Percentiles rank a stretch among this genome's conserved stretches.
These are phyloP conservation scores for Botia kubotai DNA, from an alignment of 2,797 vertebrate genomes.

Conservation along the genomic window DNA sequence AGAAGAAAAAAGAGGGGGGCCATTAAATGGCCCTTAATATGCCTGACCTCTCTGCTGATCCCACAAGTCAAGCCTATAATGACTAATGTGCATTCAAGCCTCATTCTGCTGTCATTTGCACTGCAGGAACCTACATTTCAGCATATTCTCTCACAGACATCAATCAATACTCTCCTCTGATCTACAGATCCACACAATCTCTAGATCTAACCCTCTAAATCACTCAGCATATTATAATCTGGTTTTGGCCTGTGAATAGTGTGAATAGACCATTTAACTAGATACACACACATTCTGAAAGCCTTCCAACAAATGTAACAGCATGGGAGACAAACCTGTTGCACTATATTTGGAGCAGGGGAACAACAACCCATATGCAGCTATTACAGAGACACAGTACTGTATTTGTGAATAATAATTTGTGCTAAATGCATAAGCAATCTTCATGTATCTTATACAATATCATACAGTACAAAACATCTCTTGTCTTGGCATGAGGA, in stretches of 20 bases:
- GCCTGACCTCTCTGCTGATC: constrained; percentile 46
- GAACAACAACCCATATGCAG: neutral
- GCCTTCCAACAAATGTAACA: neutral
- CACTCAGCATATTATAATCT: neutral
- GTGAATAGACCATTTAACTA: neutral
- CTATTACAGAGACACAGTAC: neutral
- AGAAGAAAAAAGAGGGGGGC: neutral
- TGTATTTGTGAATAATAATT: neutral
- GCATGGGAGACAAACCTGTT: neutral
- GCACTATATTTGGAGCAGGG: neutral
- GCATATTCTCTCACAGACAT: constrained; percentile 42
- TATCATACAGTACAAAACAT: neutral
- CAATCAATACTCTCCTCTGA: constrained; percentile 20
- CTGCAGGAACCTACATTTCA: constrained; percentile 46
- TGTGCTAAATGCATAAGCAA: neutral
- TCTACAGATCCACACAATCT: neutral
- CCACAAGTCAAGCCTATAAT: constrained; percentile 40
- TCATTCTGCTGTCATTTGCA: constrained; percentile 56
- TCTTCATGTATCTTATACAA: neutral
- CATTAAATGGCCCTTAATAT: constrained; percentile 39
- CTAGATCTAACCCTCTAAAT: neutral
- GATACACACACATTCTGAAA: neutral
- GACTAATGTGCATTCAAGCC: constrained; percentile 35
- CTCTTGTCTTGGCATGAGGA: neutral
- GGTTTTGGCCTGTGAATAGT: neutral